Evolutionary conservation across 1,140 invertebrate species (phyloP).

Genomic region (Drosophila eugracilis): DNA sequence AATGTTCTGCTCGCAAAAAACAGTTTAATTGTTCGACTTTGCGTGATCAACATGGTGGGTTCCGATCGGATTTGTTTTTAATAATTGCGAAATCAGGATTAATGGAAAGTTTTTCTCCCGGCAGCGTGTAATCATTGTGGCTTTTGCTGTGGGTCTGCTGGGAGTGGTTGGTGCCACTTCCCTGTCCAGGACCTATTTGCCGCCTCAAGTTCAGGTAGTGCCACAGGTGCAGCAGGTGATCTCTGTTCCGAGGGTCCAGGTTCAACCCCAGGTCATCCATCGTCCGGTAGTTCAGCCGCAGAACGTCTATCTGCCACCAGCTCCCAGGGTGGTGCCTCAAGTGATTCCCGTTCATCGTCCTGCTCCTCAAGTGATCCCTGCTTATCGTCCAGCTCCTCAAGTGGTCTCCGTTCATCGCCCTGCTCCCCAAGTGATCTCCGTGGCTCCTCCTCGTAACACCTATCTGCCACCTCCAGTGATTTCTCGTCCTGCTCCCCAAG

Average conservation of each 20-base stretch:
- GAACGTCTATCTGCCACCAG: slow-evolving; percentile 39
- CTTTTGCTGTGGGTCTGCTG: slow-evolving; percentile 23
- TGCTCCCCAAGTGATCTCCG: slow-evolving; percentile 13
- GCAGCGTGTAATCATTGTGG: slow-evolving; percentile 25
- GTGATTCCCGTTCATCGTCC: background rate
- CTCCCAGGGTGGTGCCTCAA: slow-evolving; percentile 23
- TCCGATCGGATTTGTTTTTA: slow-evolving; percentile 10
- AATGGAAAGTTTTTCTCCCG: background rate
- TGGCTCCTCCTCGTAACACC: slow-evolving; percentile 23
- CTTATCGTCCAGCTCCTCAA: slow-evolving; percentile 7
- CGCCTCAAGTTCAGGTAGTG: slow-evolving; percentile 24
- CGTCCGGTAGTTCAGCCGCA: slow-evolving; percentile 25
- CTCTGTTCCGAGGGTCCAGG: slow-evolving; percentile 10
- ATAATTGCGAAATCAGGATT: background rate
- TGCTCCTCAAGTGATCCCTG: background rate
- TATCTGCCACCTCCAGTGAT: slow-evolving; percentile 39
- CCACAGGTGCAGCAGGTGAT: slow-evolving; percentile 28
- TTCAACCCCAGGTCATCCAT: slow-evolving; percentile 21
- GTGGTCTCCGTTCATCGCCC: background rate
- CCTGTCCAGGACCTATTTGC: slow-evolving; percentile 43
- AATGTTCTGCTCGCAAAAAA: slow-evolving; percentile 22
- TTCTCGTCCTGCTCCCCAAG: slow-evolving; percentile 6
- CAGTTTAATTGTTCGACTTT: slow-evolving; percentile 47
- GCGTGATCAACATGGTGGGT: slow-evolving; percentile 68
- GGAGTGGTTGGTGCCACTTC: slow-evolving; percentile 26